phyloP scores from a whole-genome alignment of 2,797 vertebrate genomes.

The Pristis pectinata region DNA sequence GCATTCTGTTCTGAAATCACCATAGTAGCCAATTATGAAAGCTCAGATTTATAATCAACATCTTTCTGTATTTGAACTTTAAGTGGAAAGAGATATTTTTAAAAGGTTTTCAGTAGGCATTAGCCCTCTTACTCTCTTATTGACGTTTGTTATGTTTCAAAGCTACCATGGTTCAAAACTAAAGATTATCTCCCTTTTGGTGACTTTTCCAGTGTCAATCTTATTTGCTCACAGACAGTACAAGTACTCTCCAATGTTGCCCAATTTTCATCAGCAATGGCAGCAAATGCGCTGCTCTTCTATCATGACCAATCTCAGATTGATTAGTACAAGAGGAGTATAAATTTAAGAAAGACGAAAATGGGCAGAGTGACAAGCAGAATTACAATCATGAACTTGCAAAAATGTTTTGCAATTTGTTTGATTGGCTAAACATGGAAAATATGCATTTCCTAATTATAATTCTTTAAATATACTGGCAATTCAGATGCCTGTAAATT shows the following conservation, averaged over 20 bases:
- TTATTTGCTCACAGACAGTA: slow-evolving; percentile 47
- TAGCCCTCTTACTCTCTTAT: slow-evolving; percentile 39
- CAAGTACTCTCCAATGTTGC: slow-evolving; percentile 46
- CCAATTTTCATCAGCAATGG: slow-evolving; percentile 41
- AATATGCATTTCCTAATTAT: not conserved
- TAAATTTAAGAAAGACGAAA: not conserved
- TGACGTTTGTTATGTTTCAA: slow-evolving; percentile 39
- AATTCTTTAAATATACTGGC: not conserved
- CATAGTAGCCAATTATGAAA: slow-evolving; percentile 46
- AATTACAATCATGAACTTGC: not conserved
- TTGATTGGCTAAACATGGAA: not conserved
- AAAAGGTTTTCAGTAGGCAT: slow-evolving; percentile 40
- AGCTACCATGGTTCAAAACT: slow-evolving; percentile 44
- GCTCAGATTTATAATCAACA: slow-evolving; percentile 48
- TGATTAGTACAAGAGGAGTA: not conserved
- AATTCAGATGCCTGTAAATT: not conserved
- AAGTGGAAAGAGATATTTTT: slow-evolving; percentile 11
- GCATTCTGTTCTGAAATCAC: slow-evolving; percentile 42
- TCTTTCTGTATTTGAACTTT: slow-evolving; percentile 32
- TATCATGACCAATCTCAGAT: not conserved
- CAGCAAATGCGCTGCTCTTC: slow-evolving; percentile 32
- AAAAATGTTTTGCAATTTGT: not conserved
- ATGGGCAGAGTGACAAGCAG: not conserved
- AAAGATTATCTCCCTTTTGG: slow-evolving; percentile 42
- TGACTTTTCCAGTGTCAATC: slow-evolving; percentile 46